Percentiles rank a stretch among this genome's conserved stretches.
phyloP scores from a whole-genome alignment of 2,888 invertebrate species.

The Uropetala carovei region DNA sequence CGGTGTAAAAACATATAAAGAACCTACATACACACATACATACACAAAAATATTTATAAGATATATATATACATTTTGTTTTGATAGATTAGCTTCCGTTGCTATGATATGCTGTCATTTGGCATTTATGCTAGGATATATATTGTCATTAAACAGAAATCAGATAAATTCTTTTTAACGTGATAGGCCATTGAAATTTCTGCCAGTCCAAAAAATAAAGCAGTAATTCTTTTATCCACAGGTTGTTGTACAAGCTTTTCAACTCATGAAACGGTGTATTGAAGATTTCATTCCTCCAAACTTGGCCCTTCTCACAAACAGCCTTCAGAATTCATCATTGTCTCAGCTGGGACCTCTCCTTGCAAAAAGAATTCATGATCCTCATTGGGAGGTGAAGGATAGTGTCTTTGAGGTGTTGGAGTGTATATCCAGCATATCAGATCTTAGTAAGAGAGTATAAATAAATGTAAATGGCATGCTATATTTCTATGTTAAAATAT shows the following conservation, averaged over 20 bases:
- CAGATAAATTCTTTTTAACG: too few species aligned
- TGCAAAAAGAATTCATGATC: slow-evolving; percentile 83
- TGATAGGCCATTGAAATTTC: too few species aligned
- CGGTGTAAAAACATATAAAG: too few species aligned
- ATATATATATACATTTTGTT: too few species aligned
- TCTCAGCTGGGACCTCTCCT: slow-evolving; percentile 83
- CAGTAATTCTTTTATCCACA: slow-evolving; percentile 73
- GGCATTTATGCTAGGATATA: too few species aligned
- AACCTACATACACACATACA: too few species aligned
- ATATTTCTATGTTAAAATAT: not conserved
- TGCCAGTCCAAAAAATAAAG: too few species aligned
- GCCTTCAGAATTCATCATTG: slow-evolving; percentile 80
- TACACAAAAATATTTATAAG: too few species aligned
- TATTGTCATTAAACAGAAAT: too few species aligned
- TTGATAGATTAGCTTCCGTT: too few species aligned
- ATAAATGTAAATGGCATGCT: not conserved
- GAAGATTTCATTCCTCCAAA: slow-evolving; percentile 87
- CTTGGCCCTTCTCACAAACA: slow-evolving; percentile 84
- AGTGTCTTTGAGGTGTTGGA: slow-evolving; percentile 85
- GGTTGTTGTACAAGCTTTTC: slow-evolving; percentile 84
- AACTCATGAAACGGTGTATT: slow-evolving; percentile 83
- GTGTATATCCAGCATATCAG: slow-evolving; percentile 83
- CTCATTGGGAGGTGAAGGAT: slow-evolving; percentile 88
- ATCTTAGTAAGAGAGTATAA: slow-evolving; percentile 79
- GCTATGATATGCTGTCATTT: too few species aligned